These are phyloP conservation scores for Liasis olivaceus DNA, from an alignment of 2,797 vertebrate genomes.

Conservation along the genomic window DNA sequence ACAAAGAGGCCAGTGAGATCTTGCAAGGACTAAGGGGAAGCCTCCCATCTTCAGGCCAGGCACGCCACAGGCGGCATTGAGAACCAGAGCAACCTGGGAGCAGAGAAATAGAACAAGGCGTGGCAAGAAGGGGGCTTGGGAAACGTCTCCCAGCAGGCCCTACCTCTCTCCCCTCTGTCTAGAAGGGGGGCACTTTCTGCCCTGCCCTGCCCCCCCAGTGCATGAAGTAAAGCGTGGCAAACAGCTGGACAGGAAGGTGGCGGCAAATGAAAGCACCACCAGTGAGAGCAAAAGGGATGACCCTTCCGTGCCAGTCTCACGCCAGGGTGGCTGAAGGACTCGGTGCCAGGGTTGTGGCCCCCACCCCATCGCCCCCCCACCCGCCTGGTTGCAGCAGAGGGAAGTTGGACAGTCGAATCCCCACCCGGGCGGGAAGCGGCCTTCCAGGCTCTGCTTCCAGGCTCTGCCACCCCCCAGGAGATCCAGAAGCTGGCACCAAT, in stretches of 20 bases:
- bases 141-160: not conserved
- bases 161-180: not conserved
- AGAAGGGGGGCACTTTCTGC: not conserved
- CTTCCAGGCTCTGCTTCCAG: too few species aligned
- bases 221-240: not conserved
- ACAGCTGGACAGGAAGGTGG: not conserved
- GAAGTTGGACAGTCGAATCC: too few species aligned
- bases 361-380: too few species aligned
- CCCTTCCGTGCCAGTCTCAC: too few species aligned
- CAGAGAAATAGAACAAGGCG: not conserved
- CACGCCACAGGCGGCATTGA: too few species aligned
- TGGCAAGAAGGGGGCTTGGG: not conserved
- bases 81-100: not conserved
- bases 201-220: too few species aligned
- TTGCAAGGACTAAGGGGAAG: not conserved
- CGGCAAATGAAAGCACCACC: fast-evolving
- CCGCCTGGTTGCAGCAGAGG: too few species aligned
- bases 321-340: not conserved
- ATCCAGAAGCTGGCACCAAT: too few species aligned
- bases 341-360: too few species aligned
- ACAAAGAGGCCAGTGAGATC: not conserved
- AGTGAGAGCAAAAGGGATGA: not conserved
- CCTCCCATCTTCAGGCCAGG: not conserved
- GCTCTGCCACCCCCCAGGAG: too few species aligned
- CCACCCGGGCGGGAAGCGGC: too few species aligned